Conservation (phyloP, 2,113 vertebrate species). For the Pristiophorus japonicus region DNA sequence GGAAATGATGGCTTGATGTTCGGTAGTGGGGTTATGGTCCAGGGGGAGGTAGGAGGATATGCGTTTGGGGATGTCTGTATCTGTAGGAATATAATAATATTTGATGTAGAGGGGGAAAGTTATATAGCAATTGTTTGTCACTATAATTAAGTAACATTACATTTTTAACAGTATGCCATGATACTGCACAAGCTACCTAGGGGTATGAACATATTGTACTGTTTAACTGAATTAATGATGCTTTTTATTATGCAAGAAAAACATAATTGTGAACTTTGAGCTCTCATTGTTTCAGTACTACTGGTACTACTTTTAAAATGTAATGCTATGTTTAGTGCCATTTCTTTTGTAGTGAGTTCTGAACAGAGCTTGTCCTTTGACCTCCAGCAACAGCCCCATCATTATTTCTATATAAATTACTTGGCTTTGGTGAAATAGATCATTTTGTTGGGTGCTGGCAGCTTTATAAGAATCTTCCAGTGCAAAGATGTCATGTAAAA, state of each 20-base stretch:
- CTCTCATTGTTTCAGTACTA: neutral
- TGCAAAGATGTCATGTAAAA: neutral
- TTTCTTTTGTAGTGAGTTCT: neutral
- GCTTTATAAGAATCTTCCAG: neutral
- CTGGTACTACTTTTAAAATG: neutral
- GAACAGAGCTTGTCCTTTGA: neutral
- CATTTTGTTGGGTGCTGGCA: neutral
- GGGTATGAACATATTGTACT: neutral
- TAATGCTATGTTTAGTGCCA: neutral
- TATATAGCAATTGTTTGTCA: neutral
- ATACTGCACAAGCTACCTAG: neutral
- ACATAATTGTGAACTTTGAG: neutral
- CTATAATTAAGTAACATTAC: neutral
- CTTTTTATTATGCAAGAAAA: neutral
- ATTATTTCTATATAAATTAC: neutral
- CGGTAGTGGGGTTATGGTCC: too few species aligned
- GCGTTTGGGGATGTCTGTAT: neutral
- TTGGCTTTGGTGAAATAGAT: neutral
- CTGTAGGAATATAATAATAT: neutral
- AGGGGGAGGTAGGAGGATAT: too few species aligned
- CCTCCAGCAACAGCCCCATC: neutral
- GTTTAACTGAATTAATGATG: neutral
- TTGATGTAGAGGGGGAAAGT: neutral
- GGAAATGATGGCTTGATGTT: too few species aligned
- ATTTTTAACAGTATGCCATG: neutral